Conservation (phyloP, 2,888 invertebrate species). For the Drosophila ezoana region DNA sequence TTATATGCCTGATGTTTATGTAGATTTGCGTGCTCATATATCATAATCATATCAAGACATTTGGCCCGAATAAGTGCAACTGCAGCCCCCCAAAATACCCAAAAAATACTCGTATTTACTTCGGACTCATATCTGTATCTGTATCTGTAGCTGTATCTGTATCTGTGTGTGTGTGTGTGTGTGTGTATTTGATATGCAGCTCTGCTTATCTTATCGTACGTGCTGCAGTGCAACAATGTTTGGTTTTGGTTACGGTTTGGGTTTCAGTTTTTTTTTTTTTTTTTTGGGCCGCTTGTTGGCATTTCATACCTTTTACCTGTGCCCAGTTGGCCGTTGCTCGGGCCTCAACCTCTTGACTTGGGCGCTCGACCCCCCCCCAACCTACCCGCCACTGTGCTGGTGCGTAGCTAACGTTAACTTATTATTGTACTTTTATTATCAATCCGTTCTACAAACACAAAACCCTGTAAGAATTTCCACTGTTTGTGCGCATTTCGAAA, state of each 20-base stretch:
- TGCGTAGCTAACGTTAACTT: slow-evolving; percentile 18
- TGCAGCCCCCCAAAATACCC: slow-evolving; percentile 20
- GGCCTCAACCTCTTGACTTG: slow-evolving; percentile 74
- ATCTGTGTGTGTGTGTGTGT: slow-evolving; percentile 13
- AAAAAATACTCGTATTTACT: slow-evolving; percentile 43
- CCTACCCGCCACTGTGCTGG: background rate
- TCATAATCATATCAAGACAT: slow-evolving; percentile 62
- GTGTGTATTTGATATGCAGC: slow-evolving; percentile 55
- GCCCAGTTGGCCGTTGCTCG: slow-evolving; percentile 49
- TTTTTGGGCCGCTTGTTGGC: slow-evolving; percentile 70
- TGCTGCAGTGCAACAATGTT: slow-evolving; percentile 64
- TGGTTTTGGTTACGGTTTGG: slow-evolving; percentile 38
- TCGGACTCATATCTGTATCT: slow-evolving; percentile 11
- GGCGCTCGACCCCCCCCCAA: slow-evolving; percentile 31
- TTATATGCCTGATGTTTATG: slow-evolving; percentile 57
- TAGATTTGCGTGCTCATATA: slow-evolving; percentile 73
- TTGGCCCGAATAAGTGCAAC: slow-evolving; percentile 51
- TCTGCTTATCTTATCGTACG: slow-evolving; percentile 64
- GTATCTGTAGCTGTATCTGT: slow-evolving; percentile 39
- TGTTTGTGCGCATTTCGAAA: slow-evolving; percentile 60
- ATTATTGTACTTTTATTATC: slow-evolving; percentile 56
- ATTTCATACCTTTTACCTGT: slow-evolving; percentile 64
- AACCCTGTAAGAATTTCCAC: slow-evolving; percentile 28
- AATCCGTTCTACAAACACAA: slow-evolving; percentile 55
- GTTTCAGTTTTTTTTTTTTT: slow-evolving; percentile 26